Conservation (phyloP, 1,140 invertebrate genomes). For the Drosophila subobscura region DNA sequence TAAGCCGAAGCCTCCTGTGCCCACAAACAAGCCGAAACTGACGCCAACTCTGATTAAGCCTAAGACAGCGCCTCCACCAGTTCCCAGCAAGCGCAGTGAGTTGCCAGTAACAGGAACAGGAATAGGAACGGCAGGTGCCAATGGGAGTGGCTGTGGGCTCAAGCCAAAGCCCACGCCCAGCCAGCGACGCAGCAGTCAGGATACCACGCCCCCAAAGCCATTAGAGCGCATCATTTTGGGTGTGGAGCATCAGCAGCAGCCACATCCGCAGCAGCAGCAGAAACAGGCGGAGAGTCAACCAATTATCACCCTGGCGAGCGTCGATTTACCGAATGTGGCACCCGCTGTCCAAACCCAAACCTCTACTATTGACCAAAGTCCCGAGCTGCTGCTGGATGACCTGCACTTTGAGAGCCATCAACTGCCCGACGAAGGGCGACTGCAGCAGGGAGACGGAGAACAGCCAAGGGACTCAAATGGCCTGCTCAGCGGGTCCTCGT, state of each 20-base stretch:
- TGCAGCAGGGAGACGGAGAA: neutral
- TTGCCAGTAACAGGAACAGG: neutral
- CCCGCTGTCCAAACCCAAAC: neutral
- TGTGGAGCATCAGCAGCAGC: conserved; percentile 57
- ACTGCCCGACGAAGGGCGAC: conserved; percentile 58
- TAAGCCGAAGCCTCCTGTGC: conserved; percentile 56
- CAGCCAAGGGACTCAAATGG: conserved; percentile 23
- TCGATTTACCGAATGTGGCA: conserved; percentile 66
- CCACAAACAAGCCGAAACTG: conserved; percentile 63
- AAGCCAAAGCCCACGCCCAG: conserved; percentile 57
- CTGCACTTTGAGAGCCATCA: conserved; percentile 79
- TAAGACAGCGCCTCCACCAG: conserved; percentile 63
- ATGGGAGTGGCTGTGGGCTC: no score
- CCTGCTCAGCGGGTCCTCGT: conserved; percentile 59
- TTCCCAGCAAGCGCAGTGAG: conserved; percentile 71
- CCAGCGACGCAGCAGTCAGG: conserved; percentile 66
- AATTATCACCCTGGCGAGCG: conserved; percentile 74
- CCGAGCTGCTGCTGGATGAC: conserved; percentile 55
- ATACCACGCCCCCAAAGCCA: conserved; percentile 50
- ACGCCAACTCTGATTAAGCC: conserved; percentile 44
- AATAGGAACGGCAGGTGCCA: neutral
- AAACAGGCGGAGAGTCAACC: conserved; percentile 16
- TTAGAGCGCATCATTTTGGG: conserved; percentile 77
- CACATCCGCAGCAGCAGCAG: neutral
- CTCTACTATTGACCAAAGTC: conserved; percentile 10